A percentile compares a stretch with the other conserved stretches of the same genome.
These are phyloP conservation scores for Conus betulinus DNA, from an alignment of 1,140 invertebrate genomes.

Conservation along the genomic window DNA sequence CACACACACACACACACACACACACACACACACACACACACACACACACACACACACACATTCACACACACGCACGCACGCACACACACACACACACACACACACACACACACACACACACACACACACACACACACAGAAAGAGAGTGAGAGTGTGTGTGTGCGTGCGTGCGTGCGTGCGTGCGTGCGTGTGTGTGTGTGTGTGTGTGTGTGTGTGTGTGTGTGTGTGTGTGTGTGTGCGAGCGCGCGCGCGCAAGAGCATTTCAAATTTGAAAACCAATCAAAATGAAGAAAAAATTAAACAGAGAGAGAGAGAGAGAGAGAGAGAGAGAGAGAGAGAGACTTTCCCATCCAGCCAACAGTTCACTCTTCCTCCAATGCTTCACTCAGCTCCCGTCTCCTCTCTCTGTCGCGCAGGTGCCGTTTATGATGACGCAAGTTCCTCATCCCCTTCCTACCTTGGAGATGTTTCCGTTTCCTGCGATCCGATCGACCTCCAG, in stretches of 20 bases:
- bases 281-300: not conserved
- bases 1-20: not conserved
- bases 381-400: not conserved
- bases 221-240: not conserved
- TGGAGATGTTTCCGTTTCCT: constrained; percentile 3
- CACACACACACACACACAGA: not conserved
- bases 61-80: not conserved
- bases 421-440: not conserved
- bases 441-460: not conserved
- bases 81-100: no score
- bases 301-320: not conserved
- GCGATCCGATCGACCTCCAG: constrained; percentile 8
- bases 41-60: no score
- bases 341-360: not conserved
- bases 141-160: not conserved
- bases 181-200: not conserved
- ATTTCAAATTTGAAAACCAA: no score
- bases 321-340: not conserved
- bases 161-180: constrained; percentile 16
- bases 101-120: not conserved
- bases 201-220: not conserved
- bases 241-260: not conserved
- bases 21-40: not conserved
- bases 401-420: not conserved
- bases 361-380: constrained; percentile 17